Evolutionary conservation across 1,140 invertebrate genomes (phyloP).

Genomic region (Samia ricini): DNA sequence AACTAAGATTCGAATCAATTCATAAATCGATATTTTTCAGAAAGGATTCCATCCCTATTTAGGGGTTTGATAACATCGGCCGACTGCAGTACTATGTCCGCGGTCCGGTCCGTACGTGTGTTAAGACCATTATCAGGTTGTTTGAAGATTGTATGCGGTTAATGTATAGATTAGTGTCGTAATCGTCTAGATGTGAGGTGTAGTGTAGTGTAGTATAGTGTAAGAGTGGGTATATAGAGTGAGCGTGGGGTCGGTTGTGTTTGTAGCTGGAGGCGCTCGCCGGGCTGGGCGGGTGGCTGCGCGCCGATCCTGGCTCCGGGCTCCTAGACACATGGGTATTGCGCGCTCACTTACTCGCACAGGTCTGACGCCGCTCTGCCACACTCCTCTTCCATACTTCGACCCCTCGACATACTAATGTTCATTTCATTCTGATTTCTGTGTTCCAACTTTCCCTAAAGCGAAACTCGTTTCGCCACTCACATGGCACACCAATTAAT

Average conservation of each 20-base stretch:
- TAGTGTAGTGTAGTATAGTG: background rate
- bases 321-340: constrained; percentile 78
- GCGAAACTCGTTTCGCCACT: background rate
- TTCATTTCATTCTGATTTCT: constrained; percentile 28
- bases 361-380: constrained; percentile 60
- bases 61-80: no score
- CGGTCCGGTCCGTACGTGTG: no score
- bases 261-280: constrained; percentile 75
- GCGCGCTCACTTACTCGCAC: constrained; percentile 75
- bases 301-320: constrained; percentile 60
- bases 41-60: no score
- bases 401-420: constrained; percentile 21
- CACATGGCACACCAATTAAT: background rate
- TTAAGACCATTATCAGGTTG: background rate
- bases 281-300: constrained; percentile 69
- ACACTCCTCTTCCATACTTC: constrained; percentile 33
- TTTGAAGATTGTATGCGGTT: background rate
- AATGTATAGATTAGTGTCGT: background rate
- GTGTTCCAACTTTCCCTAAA: constrained; percentile 9
- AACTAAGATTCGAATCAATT: no score
- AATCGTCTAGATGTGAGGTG: background rate
- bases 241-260: constrained; percentile 44
- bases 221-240: constrained; percentile 13
- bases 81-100: no score
- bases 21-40: no score